Evolutionary conservation across 2,113 vertebrate genomes (phyloP).

Genomic region (Austrofundulus limnaeus): DNA sequence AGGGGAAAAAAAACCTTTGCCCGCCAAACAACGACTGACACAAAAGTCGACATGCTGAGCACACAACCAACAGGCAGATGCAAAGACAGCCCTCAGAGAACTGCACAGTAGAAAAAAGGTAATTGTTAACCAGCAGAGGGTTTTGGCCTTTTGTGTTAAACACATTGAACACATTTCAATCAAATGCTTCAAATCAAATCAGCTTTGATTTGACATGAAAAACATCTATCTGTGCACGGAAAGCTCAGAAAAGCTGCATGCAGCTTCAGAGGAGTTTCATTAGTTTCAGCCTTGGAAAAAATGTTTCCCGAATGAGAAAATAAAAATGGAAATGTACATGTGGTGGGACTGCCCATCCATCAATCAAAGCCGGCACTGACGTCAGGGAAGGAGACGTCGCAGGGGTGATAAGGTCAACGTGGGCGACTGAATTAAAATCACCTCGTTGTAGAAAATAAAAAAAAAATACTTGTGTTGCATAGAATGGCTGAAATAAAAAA

Average conservation of each 20-base stretch:
- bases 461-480: slow-evolving; percentile 22
- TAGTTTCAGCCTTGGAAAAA: slow-evolving; percentile 32
- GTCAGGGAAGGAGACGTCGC: slow-evolving; percentile 50
- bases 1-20: slow-evolving; percentile 1
- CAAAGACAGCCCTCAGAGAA: slow-evolving; percentile 24
- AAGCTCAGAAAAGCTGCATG: slow-evolving; percentile 12
- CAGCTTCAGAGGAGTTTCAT: slow-evolving; percentile 40
- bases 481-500: neutral
- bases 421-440: slow-evolving; percentile 51
- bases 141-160: slow-evolving; percentile 8
- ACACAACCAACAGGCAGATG: slow-evolving; percentile 11
- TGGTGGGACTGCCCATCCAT: slow-evolving; percentile 43
- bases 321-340: slow-evolving; percentile 42
- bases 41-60: slow-evolving; percentile 16
- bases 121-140: slow-evolving; percentile 24
- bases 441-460: slow-evolving; percentile 33
- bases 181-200: neutral
- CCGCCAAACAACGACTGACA: slow-evolving; percentile 3
- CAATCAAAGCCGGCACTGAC: slow-evolving; percentile 51
- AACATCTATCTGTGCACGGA: neutral
- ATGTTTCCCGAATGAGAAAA: slow-evolving; percentile 35
- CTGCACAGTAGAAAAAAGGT: neutral
- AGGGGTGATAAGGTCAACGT: slow-evolving; percentile 62
- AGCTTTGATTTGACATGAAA: too few species aligned
- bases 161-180: slow-evolving; percentile 9